Conservation (phyloP, 2,113 vertebrate genomes). For the Pangasianodon gigas region DNA sequence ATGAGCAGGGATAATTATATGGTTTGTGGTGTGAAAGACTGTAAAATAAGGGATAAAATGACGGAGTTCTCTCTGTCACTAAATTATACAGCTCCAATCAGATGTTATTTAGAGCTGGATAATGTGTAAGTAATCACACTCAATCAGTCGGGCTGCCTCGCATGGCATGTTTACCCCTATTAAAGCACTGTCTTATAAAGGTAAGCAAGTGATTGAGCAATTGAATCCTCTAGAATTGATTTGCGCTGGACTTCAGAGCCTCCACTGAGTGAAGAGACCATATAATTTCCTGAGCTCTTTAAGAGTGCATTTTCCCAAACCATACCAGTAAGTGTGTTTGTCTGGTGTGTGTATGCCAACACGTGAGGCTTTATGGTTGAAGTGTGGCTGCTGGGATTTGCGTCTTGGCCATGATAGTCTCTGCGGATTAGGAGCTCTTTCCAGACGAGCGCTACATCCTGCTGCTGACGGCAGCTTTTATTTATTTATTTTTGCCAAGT, state of each 20-base stretch:
- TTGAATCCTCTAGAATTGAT: conserved; percentile 16
- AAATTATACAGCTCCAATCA: conserved; percentile 46
- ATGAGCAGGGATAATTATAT: conserved; percentile 35
- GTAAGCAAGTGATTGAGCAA: conserved; percentile 27
- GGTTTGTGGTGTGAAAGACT: conserved; percentile 26
- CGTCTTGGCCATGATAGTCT: conserved; percentile 35
- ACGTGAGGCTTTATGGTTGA: conserved; percentile 31
- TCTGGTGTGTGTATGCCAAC: conserved; percentile 33
- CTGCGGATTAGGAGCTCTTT: conserved; percentile 39
- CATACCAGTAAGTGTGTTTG: neutral
- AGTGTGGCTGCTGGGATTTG: conserved; percentile 44
- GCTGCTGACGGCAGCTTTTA: conserved; percentile 37
- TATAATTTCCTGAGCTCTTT: neutral
- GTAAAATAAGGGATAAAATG: conserved; percentile 36
- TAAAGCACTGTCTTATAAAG: conserved; percentile 37
- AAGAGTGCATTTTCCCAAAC: neutral
- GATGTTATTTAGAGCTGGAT: conserved; percentile 37
- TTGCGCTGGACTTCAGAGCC: conserved; percentile 5
- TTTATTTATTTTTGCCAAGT: conserved; percentile 46
- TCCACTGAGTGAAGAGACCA: neutral
- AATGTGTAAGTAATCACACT: conserved; percentile 47
- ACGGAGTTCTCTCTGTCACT: conserved; percentile 22
- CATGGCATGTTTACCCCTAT: conserved; percentile 40
- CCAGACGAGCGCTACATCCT: conserved; percentile 48
- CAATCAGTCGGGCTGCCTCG: conserved; percentile 39